Base-by-base conservation (phyloP, 2,797 vertebrate species). In the Poecilia picta region DNA sequence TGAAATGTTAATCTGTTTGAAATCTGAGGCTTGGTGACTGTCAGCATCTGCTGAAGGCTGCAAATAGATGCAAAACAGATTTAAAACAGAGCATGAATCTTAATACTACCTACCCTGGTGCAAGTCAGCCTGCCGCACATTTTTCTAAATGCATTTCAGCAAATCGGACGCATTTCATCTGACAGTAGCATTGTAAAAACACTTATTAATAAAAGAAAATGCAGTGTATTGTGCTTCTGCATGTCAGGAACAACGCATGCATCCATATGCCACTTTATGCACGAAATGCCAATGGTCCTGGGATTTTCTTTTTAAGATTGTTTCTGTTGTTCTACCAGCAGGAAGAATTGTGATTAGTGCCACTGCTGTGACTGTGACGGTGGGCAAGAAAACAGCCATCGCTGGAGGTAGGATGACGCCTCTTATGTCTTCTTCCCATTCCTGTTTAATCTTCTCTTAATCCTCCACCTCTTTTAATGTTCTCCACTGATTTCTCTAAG, bases 321-420 rank as follows among this genome's bases (percentile, higher is more conserved):
- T 88, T 15, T 81, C 80, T 79, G 66, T 83, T 79, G 45, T 74
- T 94, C 66, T 89, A 74, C 71, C 95, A 98, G 97, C 96, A 3
- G 94, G 92, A 33, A 92, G 92, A 81, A 96, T 95, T 2, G 90
- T 97, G 75, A 97, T 98, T 0, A 92, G 96, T 2, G 96, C 97
- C 94, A 99, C 98, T 0, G 94, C 97, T 5, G 93, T 98, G 76
- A 93, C 96, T 0, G 97, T 99, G 79, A 94, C 95, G 0, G 97
- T 97, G 85, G 96, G 96, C 31, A 96, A 96, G 87, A 97, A 96
- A 93, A 97, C 94, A 0, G 96, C 97, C 84, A 94, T 98, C 20
- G 97, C 98, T 84, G 98, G 97, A 98, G 98, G 98, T 99, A 98
- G 91, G 97, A 86, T 31, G 57, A 79, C 10, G 31, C 0, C 6